Percentiles rank a stretch among this genome's conserved stretches.
phyloP scores from a whole-genome alignment of 2,888 invertebrate species.

The Onthophagus sagittarius region DNA sequence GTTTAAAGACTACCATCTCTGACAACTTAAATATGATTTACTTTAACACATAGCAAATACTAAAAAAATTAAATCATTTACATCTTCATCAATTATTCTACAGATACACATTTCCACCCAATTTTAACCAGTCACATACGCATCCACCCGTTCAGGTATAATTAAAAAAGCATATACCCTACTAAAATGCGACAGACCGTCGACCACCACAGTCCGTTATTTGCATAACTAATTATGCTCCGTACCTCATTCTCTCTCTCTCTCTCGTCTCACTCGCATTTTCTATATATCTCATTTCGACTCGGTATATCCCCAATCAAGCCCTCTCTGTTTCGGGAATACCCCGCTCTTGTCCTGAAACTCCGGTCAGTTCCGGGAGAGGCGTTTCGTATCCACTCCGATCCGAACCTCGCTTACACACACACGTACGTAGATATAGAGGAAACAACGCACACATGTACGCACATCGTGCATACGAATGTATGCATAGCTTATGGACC shows the following conservation, averaged over 20 bases:
- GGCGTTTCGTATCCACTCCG: constrained; percentile 9
- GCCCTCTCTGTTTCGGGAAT: neutral
- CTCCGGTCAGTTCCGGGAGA: neutral
- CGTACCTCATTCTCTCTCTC: constrained; percentile 4
- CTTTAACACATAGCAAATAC: too few species aligned
- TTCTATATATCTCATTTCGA: neutral
- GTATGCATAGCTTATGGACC: constrained; percentile 49
- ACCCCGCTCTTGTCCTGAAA: neutral
- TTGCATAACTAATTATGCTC: constrained; percentile 23
- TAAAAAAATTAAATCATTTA: too few species aligned
- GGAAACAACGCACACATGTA: constrained; percentile 37
- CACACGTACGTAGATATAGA: constrained; percentile 26
- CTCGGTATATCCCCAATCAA: neutral
- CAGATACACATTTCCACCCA: too few species aligned
- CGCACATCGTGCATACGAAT: constrained; percentile 38
- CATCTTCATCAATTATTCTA: neutral
- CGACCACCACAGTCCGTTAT: constrained; percentile 16
- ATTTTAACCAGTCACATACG: too few species aligned
- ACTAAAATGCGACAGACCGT: constrained; percentile 31
- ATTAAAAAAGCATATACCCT: constrained; percentile 35
- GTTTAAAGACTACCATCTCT: too few species aligned
- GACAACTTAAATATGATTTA: too few species aligned
- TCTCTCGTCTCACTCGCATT: neutral
- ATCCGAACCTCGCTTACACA: constrained; percentile 16
- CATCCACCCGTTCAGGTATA: neutral